Conservation (phyloP, 2,113 vertebrate species). For the Craseonycteris thonglongyai region DNA sequence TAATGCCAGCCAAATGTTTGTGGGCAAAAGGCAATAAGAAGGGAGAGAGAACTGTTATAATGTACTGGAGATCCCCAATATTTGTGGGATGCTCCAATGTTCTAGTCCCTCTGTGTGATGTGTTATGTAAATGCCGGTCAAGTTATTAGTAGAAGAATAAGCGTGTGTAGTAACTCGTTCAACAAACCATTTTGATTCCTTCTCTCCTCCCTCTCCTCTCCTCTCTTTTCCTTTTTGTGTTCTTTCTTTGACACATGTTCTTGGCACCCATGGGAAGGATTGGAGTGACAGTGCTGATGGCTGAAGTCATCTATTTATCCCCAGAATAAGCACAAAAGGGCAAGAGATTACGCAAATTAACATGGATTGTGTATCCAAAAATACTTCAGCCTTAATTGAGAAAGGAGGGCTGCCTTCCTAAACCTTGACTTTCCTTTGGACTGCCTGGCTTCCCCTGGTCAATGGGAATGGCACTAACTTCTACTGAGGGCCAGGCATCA, state of each 20-base stretch:
- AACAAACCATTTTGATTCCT: background rate
- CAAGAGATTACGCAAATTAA: conserved; percentile 56
- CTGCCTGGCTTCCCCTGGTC: background rate
- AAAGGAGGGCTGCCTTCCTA: background rate
- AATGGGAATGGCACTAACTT: background rate
- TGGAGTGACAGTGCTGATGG: conserved; percentile 13
- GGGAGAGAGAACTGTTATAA: background rate
- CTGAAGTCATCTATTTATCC: conserved; percentile 71
- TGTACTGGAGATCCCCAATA: background rate
- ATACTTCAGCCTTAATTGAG: conserved; percentile 22
- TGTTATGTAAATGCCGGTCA: background rate
- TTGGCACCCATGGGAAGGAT: background rate
- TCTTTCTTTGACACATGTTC: conserved; percentile 34
- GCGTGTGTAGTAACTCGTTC: background rate
- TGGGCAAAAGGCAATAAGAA: background rate
- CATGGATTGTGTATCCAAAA: conserved; percentile 31
- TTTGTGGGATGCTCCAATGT: background rate
- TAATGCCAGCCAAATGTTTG: background rate
- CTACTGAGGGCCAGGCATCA: background rate
- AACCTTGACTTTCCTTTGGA: background rate
- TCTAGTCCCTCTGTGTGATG: background rate
- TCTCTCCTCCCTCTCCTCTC: background rate
- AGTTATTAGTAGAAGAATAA: background rate
- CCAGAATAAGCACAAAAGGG: conserved; percentile 56
- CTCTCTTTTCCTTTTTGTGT: background rate